Evolutionary conservation across 2,113 vertebrate species (phyloP).

Genomic region (Bagarius yarrelli): DNA sequence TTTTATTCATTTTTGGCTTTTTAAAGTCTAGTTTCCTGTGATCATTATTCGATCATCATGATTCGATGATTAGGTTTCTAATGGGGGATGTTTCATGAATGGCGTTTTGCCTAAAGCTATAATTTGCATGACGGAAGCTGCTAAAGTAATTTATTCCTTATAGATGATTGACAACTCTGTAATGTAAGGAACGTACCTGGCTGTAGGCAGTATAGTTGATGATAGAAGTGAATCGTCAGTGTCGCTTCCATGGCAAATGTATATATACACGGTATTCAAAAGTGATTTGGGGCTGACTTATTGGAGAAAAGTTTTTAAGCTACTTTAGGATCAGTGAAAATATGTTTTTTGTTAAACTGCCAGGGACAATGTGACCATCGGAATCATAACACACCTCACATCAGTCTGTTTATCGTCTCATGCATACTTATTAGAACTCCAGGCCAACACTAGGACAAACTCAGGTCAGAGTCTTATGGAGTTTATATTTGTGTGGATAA

Average conservation of each 20-base stretch:
- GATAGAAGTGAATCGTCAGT: not conserved
- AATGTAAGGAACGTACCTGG: not conserved
- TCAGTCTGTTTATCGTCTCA: not conserved
- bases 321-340: not conserved
- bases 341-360: no score
- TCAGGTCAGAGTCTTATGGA: not conserved
- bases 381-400: not conserved
- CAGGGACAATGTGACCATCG: not conserved
- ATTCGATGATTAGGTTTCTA: no score
- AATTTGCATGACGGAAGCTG: not conserved
- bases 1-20: no score
- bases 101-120: not conserved
- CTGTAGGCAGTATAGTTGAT: constrained; percentile 6
- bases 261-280: not conserved
- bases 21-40: no score
- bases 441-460: not conserved
- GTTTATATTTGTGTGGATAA: not conserved
- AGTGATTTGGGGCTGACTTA: not conserved
- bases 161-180: constrained; percentile 7
- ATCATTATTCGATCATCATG: no score
- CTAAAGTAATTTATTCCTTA: not conserved
- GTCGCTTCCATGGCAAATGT: constrained; percentile 3
- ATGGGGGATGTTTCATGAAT: not conserved
- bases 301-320: not conserved
- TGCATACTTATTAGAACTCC: not conserved